phyloP scores from a whole-genome alignment of 2,888 invertebrate genomes.

The Meiosimyza decipiens region DNA sequence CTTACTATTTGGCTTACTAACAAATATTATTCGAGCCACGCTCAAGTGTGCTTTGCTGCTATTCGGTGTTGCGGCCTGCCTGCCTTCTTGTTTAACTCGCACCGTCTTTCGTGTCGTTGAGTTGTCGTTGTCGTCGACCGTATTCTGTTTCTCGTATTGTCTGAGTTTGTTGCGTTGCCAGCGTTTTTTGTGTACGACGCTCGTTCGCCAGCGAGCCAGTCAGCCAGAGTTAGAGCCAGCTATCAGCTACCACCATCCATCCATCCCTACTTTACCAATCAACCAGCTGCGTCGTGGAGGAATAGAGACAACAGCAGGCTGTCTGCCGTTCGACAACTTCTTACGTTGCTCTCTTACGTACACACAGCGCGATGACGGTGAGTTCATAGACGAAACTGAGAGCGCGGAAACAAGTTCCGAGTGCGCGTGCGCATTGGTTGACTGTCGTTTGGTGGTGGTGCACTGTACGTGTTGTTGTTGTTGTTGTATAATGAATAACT shows the following conservation, averaged over 20 bases:
- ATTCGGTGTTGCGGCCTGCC: conserved; percentile 32
- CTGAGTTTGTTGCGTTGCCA: conserved; percentile 38
- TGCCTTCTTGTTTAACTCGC: conserved; percentile 26
- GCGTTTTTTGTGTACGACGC: conserved; percentile 29
- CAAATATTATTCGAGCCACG: conserved; percentile 67
- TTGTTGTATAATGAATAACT: conserved; percentile 7
- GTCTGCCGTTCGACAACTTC: neutral
- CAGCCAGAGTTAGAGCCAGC: neutral
- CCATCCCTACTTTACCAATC: conserved; percentile 30
- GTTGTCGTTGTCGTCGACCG: conserved; percentile 34
- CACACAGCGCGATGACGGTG: conserved; percentile 47
- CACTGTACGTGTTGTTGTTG: conserved; percentile 33
- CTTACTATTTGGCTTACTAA: conserved; percentile 69
- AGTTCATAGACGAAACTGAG: neutral
- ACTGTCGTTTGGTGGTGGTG: neutral
- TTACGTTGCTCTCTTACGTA: conserved; percentile 56
- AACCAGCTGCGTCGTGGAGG: conserved; percentile 28
- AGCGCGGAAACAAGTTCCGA: conserved; percentile 38
- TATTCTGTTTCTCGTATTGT: conserved; percentile 37
- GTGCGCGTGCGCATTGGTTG: conserved; percentile 59
- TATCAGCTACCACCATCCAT: conserved; percentile 22
- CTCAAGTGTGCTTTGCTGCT: conserved; percentile 61
- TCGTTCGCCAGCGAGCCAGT: no score
- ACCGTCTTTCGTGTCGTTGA: conserved; percentile 25
- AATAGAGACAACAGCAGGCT: conserved; percentile 39